phyloP scores from a whole-genome alignment of 2,888 invertebrate genomes.

The Andrena fulva region DNA sequence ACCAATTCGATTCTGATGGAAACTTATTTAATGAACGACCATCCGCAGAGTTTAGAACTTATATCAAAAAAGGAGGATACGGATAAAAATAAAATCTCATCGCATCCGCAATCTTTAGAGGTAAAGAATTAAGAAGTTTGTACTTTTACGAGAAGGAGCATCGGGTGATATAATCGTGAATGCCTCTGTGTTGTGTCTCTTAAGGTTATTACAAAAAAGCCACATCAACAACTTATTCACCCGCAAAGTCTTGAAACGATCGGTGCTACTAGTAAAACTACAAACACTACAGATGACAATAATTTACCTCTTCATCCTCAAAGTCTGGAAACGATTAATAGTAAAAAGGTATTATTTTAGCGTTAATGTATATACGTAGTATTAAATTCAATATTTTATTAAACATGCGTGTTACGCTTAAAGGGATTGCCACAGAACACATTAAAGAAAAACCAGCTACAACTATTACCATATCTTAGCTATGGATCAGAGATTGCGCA shows the following conservation, averaged over 20 bases:
- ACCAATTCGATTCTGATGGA: constrained; percentile 82
- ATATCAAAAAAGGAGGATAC: constrained; percentile 81
- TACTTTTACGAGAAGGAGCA: not conserved
- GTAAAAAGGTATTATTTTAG: constrained; percentile 77
- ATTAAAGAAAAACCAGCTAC: constrained; percentile 82
- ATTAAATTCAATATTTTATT: not conserved
- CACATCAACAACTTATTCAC: constrained; percentile 81
- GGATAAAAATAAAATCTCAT: constrained; percentile 82
- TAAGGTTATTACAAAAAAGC: constrained; percentile 80
- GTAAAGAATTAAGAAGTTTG: constrained; percentile 62
- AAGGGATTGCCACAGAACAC: constrained; percentile 82
- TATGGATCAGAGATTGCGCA: constrained; percentile 92
- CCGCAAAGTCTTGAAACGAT: constrained; percentile 84
- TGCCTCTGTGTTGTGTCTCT: constrained; percentile 6
- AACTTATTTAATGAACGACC: constrained; percentile 79
- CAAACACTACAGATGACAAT: constrained; percentile 81
- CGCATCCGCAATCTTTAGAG: constrained; percentile 83
- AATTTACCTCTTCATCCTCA: constrained; percentile 93
- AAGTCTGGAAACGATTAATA: constrained; percentile 90
- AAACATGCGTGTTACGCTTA: constrained; percentile 47
- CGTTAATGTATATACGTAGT: not conserved
- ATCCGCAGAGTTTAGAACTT: constrained; percentile 83
- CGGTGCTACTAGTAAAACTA: constrained; percentile 81
- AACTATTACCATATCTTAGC: constrained; percentile 84
- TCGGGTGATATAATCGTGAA: not conserved